These are phyloP conservation scores for Acrossocheilus fasciatus DNA, from an alignment of 2,797 vertebrate species.

Conservation along the genomic window DNA sequence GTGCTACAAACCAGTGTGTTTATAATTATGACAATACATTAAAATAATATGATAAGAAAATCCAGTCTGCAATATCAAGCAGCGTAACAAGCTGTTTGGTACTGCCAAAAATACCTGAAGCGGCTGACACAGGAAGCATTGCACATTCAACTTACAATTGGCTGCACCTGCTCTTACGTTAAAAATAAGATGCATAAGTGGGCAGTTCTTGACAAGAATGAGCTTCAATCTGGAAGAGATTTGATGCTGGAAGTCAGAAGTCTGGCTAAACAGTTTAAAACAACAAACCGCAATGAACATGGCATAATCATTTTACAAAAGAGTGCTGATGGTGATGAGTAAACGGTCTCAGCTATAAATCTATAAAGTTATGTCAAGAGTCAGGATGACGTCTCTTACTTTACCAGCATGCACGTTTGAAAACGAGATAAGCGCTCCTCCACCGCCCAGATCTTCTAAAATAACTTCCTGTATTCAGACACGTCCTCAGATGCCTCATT, in stretches of 20 bases:
- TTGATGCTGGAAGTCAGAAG: background rate
- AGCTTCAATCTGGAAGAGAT: background rate
- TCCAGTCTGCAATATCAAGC: background rate
- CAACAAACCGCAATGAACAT: background rate
- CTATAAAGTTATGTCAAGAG: background rate
- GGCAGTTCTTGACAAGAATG: background rate
- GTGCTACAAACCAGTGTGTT: background rate
- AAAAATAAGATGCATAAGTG: background rate
- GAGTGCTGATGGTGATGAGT: background rate
- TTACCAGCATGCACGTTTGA: background rate
- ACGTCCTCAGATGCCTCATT: conserved; percentile 48
- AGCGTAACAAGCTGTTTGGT: background rate
- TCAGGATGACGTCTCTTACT: conserved; percentile 31
- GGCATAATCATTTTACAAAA: background rate
- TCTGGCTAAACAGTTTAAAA: background rate
- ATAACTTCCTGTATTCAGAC: conserved; percentile 44
- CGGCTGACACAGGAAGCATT: too few species aligned
- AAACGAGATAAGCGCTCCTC: conserved; percentile 37
- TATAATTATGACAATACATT: too few species aligned
- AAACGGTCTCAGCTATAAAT: conserved; percentile 10
- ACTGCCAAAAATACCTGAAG: background rate
- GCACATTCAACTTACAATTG: background rate
- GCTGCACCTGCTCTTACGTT: background rate
- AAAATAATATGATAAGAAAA: background rate
- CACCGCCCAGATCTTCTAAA: conserved; percentile 27